phyloP scores from a whole-genome alignment of 2,113 vertebrate species.

The Emydocephalus ijimae region DNA sequence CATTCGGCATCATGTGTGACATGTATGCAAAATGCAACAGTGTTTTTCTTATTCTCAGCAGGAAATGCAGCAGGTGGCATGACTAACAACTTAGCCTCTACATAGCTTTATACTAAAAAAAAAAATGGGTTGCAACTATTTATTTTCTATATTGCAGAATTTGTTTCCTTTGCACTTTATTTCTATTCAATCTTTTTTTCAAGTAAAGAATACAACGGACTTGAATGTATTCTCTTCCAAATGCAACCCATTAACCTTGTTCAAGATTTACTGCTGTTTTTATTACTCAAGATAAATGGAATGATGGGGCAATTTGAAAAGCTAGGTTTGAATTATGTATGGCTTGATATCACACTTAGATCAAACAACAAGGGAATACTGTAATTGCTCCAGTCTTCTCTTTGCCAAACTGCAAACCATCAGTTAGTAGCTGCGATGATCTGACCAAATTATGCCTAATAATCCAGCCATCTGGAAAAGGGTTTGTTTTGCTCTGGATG shows the following conservation, averaged over 20 bases:
- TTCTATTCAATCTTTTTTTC: background rate
- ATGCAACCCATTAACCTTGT: conserved; percentile 6
- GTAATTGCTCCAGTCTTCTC: conserved; percentile 37
- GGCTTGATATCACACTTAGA: conserved; percentile 48
- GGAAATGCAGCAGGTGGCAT: background rate
- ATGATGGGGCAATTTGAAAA: conserved; percentile 33
- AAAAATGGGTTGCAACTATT: background rate
- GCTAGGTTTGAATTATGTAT: conserved; percentile 54
- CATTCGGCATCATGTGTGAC: background rate
- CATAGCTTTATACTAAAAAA: background rate
- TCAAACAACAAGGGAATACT: conserved; percentile 34
- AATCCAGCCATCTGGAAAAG: background rate
- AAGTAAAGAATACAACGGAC: background rate
- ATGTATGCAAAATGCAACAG: background rate
- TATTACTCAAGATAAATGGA: conserved; percentile 38
- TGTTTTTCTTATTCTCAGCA: background rate
- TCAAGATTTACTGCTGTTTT: conserved; percentile 28
- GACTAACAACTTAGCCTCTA: background rate
- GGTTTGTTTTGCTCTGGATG: background rate
- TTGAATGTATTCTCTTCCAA: background rate
- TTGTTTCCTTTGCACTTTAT: background rate
- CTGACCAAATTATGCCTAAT: conserved; percentile 9
- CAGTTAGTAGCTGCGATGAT: background rate
- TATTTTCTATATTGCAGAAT: background rate
- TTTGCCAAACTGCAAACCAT: conserved; percentile 29